Evolutionary conservation across 2,113 vertebrate genomes (phyloP), one percentile per base, ranked within the genome.

Genomic region (Takifugu bimaculatus): DNA sequence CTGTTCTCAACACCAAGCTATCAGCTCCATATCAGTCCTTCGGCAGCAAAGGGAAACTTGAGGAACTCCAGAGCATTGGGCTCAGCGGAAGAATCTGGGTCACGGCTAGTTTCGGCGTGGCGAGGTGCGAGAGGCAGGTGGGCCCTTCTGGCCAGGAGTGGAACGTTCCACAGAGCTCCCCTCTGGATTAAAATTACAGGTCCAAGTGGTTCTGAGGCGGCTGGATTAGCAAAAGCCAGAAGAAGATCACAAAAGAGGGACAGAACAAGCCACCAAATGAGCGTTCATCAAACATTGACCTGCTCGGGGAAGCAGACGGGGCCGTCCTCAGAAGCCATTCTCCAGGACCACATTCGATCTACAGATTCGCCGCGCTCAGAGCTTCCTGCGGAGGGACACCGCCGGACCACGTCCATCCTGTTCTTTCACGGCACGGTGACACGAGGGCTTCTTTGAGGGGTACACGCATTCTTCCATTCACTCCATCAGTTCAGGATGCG

Each of bases 341-440:
- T 78, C 45, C 27, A 35, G 60, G 54, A 65, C 48, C 10, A 79
- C 80, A 82, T 87, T 79, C 77, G 60, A 77, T 80, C 61, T 56
- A 7, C 55, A 76, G 75, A 83, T 88, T 85, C 79, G 78, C 78
- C 54, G 50, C 44, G 3, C 64, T 35, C 70, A 65, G 58, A 66
- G 63, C 64, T 62, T 65, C 72, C n/a, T 63, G 51, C 11, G 27
- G 63, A 72, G 68, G 60, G 57, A 65, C 44, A 57, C 42, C 55
- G 63, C 62, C 64, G 58, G 69, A 52, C 52, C 4, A 48, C 43
- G 25, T 58, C 65, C 42, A 71, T 66, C 50, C 63, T 57, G 52
- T 69, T 74, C 58, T 58, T 66, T 44, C 67, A 45, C 42, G 43
- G 64, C 45, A 5, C 64, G 25, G 60, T 68, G 75, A 77, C 80